Evolutionary conservation across 2,888 invertebrate genomes (phyloP).

Genomic region (Nemoura dubitans): DNA sequence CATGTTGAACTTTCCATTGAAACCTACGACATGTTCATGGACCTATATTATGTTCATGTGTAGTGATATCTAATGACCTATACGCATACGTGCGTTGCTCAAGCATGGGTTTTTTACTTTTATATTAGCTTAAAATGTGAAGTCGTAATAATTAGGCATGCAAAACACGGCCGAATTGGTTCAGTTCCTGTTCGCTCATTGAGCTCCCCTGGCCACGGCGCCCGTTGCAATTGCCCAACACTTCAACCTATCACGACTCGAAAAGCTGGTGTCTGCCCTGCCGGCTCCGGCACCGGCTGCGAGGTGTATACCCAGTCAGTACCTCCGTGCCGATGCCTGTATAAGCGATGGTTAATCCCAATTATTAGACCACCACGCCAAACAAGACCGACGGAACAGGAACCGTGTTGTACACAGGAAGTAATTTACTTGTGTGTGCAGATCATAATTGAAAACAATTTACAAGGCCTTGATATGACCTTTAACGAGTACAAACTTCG

Average conservation of each 20-base stretch:
- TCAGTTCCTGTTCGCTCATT: conserved; percentile 9
- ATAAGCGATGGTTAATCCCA: background rate
- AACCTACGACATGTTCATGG: too few relatives aligned
- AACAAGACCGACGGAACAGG: background rate
- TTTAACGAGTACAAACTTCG: conserved; percentile 7
- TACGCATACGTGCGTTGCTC: too few relatives aligned
- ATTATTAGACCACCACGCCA: background rate
- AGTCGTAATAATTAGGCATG: background rate
- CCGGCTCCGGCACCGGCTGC: too few relatives aligned
- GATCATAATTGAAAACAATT: background rate
- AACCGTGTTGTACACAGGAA: background rate
- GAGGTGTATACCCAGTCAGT: too few relatives aligned
- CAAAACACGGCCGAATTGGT: background rate
- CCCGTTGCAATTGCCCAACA: background rate
- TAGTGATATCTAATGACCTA: too few relatives aligned
- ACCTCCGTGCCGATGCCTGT: too few relatives aligned
- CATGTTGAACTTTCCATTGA: too few relatives aligned
- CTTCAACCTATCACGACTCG: background rate
- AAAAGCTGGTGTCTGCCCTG: too few relatives aligned
- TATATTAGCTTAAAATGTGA: background rate
- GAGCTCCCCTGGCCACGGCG: background rate
- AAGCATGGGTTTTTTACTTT: conserved; percentile 1
- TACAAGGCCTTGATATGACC: conserved; percentile 7
- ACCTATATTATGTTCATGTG: too few relatives aligned
- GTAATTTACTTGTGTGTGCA: background rate